Conservation (phyloP, 2,113 vertebrate genomes). For the Lamprotornis superbus region DNA sequence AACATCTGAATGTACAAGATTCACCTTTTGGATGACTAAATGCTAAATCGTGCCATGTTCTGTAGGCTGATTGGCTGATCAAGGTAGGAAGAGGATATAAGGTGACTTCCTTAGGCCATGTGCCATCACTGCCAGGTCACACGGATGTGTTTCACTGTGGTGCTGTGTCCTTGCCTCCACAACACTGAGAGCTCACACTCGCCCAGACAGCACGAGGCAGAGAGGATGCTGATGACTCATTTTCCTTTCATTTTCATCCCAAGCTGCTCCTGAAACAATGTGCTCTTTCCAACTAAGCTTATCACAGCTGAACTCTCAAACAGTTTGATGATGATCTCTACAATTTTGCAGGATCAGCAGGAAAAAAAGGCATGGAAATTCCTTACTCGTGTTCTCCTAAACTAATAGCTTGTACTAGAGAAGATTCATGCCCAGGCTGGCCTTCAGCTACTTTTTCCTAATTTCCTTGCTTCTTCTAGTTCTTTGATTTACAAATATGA, state of each 20-base stretch:
- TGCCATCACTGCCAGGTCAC: neutral
- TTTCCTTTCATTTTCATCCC: slow-evolving; percentile 34
- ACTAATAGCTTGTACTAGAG: neutral
- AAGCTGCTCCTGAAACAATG: slow-evolving; percentile 13
- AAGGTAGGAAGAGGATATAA: neutral
- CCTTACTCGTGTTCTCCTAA: neutral
- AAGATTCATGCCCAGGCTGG: neutral
- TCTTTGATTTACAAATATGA: neutral
- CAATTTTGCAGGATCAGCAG: neutral
- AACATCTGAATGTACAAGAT: neutral
- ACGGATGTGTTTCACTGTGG: neutral
- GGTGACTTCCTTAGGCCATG: neutral
- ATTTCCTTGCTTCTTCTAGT: neutral
- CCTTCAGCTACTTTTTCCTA: neutral
- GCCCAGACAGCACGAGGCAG: neutral
- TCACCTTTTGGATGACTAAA: neutral
- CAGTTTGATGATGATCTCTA: neutral
- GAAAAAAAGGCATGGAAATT: neutral
- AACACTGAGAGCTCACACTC: neutral
- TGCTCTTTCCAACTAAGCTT: neutral
- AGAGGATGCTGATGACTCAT: slow-evolving; percentile 34
- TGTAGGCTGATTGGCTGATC: neutral
- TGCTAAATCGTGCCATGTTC: neutral
- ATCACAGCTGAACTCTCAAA: neutral
- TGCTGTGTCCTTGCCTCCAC: neutral